Conservation (phyloP, 2,888 invertebrate genomes). For the Mesorhabditis sp. region DNA sequence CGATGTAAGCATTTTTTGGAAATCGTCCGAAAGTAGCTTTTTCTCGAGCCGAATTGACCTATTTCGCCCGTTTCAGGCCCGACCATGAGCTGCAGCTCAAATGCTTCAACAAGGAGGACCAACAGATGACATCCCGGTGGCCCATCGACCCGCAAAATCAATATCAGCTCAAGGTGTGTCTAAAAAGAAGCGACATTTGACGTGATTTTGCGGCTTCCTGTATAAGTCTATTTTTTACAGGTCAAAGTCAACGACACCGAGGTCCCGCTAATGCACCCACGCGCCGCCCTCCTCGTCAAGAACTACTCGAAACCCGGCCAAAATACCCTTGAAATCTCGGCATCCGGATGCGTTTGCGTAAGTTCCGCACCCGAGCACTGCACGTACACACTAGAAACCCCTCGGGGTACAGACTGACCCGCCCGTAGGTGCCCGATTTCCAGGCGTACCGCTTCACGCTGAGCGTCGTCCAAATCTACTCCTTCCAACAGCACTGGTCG, state of each 20-base stretch:
- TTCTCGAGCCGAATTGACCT: background rate
- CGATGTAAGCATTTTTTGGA: background rate
- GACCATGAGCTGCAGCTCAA: background rate
- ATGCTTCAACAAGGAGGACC: conserved; percentile 1
- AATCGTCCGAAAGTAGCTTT: too few species aligned
- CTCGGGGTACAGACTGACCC: too few species aligned
- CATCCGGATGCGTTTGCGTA: background rate
- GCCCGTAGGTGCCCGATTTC: background rate
- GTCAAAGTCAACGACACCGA: background rate
- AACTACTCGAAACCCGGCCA: background rate
- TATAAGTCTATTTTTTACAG: background rate
- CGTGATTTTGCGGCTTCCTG: too few species aligned
- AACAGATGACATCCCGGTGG: background rate
- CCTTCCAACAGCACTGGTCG: background rate
- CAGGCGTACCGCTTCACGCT: background rate
- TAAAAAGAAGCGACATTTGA: background rate
- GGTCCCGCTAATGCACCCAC: background rate
- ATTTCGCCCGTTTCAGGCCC: background rate
- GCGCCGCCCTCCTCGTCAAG: background rate
- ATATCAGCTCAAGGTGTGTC: background rate
- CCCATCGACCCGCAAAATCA: background rate
- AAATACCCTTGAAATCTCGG: background rate
- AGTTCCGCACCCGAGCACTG: background rate
- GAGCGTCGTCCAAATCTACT: background rate
- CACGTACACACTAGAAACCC: too few species aligned